phyloP scores from a whole-genome alignment of 1,140 invertebrate species.

The Drosophila persimilis region DNA sequence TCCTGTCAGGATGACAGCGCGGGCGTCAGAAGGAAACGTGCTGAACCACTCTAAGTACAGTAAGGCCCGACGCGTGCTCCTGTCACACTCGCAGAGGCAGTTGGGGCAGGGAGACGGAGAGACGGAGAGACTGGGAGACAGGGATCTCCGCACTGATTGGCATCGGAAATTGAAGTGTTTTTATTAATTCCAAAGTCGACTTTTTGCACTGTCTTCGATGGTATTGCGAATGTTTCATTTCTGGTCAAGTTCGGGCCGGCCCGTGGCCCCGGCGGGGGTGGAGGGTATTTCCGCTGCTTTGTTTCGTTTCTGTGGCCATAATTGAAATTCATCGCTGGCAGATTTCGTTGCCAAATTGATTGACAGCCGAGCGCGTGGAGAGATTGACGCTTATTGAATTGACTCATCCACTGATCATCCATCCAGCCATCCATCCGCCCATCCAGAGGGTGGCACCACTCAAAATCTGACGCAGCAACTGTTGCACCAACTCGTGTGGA shows the following conservation, averaged over 20 bases:
- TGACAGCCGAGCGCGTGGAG: conserved; percentile 54
- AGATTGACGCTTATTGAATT: conserved; percentile 80
- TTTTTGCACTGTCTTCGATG: conserved; percentile 38
- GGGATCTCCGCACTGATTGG: conserved; percentile 56
- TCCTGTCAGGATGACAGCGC: conserved; percentile 69
- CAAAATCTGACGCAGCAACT: conserved; percentile 36
- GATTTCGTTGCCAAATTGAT: conserved; percentile 63
- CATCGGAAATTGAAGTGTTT: conserved; percentile 79
- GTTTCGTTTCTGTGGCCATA: conserved; percentile 55
- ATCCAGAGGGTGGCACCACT: conserved; percentile 2
- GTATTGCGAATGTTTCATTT: conserved; percentile 51
- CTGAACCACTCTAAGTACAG: conserved; percentile 58
- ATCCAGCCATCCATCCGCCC: too few relatives aligned
- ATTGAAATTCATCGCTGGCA: conserved; percentile 73
- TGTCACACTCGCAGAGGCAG: conserved; percentile 40
- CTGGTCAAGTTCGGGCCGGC: conserved; percentile 46
- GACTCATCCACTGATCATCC: conserved; percentile 24
- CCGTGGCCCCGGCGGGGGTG: too few relatives aligned
- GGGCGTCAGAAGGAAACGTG: conserved; percentile 46
- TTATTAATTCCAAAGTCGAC: conserved; percentile 70
- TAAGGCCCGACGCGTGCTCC: conserved; percentile 63
- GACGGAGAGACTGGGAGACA: too few relatives aligned
- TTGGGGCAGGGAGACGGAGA: conserved; percentile 1
- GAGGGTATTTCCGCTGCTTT: conserved; percentile 36
- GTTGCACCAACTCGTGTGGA: conserved; percentile 51